Percentiles rank a stretch among this genome's conserved stretches.
Conservation (phyloP, 23 tunicate genomes). For the Aplidium turbinatum region DNA sequence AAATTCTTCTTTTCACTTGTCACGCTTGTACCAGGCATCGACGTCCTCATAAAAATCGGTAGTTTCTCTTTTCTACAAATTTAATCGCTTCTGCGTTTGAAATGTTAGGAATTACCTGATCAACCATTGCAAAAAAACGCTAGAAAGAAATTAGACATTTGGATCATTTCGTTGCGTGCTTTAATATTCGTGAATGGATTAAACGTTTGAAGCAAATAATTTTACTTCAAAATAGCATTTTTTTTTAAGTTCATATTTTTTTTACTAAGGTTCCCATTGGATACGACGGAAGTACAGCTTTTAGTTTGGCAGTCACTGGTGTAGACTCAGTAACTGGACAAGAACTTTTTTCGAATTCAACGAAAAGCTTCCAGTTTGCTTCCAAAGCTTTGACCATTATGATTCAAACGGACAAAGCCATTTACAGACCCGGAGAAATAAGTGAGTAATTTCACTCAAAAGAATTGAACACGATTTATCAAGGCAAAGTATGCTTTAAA, state of each 20-base stretch:
- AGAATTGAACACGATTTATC: too few species aligned
- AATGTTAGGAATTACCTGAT: not conserved
- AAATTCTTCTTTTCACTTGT: too few species aligned
- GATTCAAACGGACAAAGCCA: conserved; percentile 97
- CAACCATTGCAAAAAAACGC: not conserved
- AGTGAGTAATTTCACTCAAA: too few species aligned
- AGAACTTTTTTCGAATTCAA: conserved; percentile 34
- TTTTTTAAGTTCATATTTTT: not conserved
- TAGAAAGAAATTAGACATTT: too few species aligned
- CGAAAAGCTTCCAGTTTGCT: conserved; percentile 37
- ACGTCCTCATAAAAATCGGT: too few species aligned
- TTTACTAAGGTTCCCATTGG: conserved; percentile 33
- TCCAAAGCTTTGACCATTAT: conserved; percentile 64
- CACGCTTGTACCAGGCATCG: too few species aligned
- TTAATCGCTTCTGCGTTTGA: not conserved
- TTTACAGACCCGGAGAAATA: conserved; percentile 86
- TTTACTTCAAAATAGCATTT: not conserved
- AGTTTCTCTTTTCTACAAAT: not conserved
- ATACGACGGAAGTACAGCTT: conserved; percentile 43
- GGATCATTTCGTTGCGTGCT: not conserved
- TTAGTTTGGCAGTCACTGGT: conserved; percentile 47
- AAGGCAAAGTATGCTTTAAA: too few species aligned
- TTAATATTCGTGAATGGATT: not conserved
- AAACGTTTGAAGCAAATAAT: not conserved
- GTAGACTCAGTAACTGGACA: conserved; percentile 50